Base-by-base conservation (phyloP, 2,888 invertebrate genomes). In the Pemphredon lugubris region DNA sequence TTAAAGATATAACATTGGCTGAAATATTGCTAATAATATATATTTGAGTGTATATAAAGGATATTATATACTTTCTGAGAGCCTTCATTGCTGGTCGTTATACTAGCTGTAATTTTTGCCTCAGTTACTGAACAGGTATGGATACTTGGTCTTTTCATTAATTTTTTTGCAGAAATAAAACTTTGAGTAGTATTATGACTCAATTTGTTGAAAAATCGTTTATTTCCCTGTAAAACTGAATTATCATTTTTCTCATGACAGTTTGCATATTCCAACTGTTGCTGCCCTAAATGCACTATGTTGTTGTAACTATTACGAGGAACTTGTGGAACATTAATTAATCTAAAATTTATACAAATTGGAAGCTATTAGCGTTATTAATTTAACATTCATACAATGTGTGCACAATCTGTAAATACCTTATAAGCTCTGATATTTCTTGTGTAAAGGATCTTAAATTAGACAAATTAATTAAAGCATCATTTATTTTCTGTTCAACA, bases 371-470 rank as follows among this genome's bases (percentile, higher is more conserved):
- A 20, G 39, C 5, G 5, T 26, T 11, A 16, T 40, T 37, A 13
- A 32, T 37, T 13, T 34, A 50, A 34, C 14, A 20, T 63, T 5
- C n/a, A n/a, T 16, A 47, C 7, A 9, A 18, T 26, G 18, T 13
- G 39, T 51, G 21, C 50, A 63, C 53, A 11, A 20, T 23, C n/a
- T 30, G 34, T 9, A 18, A 47, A 23, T 65, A 84, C 85, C 61
- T 79, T 55, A 73, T 13, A n/a, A 81, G 57, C 42, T 81, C 68
- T n/a, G 23, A 13, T 47, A 73, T 60, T 32, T 82, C 74, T 23
- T 80, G 51, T 0, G 74, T 54, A 47, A 54, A 53, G 3, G 18
- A 13, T 44, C 66, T 39, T 18, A 84, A 59, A 40, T 73, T 60
- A 9, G 53, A 11, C 40, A 75, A 61, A 16, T 32, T 48, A 7